Evolutionary conservation across 2,797 vertebrate species (phyloP).

Genomic region (Momotus momota): DNA sequence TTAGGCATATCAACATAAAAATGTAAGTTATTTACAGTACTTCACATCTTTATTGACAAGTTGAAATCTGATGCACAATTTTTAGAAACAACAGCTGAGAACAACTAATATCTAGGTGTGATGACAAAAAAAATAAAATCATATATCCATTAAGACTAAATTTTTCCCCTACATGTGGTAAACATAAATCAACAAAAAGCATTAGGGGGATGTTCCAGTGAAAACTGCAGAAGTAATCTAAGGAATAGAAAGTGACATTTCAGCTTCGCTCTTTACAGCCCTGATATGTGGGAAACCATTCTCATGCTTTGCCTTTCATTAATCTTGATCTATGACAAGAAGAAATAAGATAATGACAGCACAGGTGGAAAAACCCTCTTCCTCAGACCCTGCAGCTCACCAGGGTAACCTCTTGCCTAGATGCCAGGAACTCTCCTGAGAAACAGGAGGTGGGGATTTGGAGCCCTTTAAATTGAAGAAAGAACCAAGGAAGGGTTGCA

Average conservation of each 20-base stretch:
- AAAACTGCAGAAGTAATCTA: background rate
- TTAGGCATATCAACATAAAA: background rate
- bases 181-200: background rate
- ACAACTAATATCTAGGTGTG: background rate
- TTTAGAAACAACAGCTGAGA: constrained; percentile 3
- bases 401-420: background rate
- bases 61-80: background rate
- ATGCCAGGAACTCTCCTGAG: background rate
- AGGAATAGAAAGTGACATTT: background rate
- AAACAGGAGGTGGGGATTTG: background rate
- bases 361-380: background rate
- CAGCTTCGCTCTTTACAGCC: background rate
- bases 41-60: constrained; percentile 3
- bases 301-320: background rate
- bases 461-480: background rate
- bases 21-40: background rate
- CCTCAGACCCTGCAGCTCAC: background rate
- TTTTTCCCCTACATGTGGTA: background rate
- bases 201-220: background rate
- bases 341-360: background rate
- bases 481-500: background rate
- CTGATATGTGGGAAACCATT: background rate
- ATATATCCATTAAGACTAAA: background rate
- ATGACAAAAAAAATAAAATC: background rate
- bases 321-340: background rate